phyloP scores from a whole-genome alignment of 2,113 vertebrate species.

The Laticauda colubrina region DNA sequence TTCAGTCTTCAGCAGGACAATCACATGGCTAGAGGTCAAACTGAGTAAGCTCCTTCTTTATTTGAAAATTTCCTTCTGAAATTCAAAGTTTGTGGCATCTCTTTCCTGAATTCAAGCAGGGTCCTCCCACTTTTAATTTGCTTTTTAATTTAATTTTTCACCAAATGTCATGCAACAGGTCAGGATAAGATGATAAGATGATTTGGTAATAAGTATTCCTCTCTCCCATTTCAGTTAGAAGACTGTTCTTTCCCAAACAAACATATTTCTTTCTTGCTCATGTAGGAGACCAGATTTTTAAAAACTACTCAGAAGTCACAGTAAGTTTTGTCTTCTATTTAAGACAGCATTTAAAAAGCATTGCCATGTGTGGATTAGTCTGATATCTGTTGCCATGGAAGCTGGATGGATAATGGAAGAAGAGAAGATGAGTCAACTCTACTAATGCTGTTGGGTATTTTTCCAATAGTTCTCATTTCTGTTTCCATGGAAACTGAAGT shows the following conservation, averaged over 20 bases:
- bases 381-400: conserved; percentile 65
- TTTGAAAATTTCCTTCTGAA: neutral
- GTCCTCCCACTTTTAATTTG: neutral
- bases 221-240: neutral
- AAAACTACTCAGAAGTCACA: neutral
- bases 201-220: neutral
- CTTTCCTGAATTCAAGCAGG: neutral
- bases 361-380: conserved; percentile 37
- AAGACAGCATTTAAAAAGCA: conserved; percentile 46
- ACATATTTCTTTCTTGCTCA: neutral
- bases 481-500: conserved; percentile 61
- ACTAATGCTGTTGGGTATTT: conserved; percentile 34
- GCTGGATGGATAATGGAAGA: conserved; percentile 56
- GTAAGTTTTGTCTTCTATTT: conserved; percentile 42
- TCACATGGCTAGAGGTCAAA: neutral
- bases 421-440: conserved; percentile 53
- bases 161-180: neutral
- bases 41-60: neutral
- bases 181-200: neutral
- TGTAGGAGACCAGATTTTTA: conserved; percentile 4
- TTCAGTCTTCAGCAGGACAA: neutral
- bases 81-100: neutral
- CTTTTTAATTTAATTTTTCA: neutral
- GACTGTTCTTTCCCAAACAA: neutral
- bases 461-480: conserved; percentile 41